Evolutionary conservation across 2,888 invertebrate genomes (phyloP).

Genomic region (Habrosyne pyritoides): DNA sequence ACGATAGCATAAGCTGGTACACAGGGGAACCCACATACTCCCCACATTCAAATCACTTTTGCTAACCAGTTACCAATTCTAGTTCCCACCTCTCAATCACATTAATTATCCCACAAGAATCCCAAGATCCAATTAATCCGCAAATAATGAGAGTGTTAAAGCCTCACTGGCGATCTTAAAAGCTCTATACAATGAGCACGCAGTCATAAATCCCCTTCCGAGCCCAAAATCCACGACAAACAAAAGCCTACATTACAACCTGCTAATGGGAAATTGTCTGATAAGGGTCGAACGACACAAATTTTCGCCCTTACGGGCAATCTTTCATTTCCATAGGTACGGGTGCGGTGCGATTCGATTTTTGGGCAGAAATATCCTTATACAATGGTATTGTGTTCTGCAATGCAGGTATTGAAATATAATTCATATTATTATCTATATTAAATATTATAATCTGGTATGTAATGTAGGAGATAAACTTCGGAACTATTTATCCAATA

Average conservation of each 20-base stretch:
- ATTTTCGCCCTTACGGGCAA: not conserved
- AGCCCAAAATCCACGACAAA: constrained; percentile 15
- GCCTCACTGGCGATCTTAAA: constrained; percentile 6
- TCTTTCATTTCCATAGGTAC: not conserved
- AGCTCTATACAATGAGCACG: constrained; percentile 19
- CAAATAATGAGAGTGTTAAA: constrained; percentile 10
- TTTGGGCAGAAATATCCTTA: no score
- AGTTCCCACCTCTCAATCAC: not conserved
- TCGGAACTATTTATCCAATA: no score
- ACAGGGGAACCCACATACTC: no score
- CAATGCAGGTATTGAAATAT: no score
- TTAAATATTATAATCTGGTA: no score
- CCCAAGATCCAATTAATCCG: constrained; percentile 11
- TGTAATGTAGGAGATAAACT: no score
- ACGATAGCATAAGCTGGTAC: no score
- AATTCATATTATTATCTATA: no score
- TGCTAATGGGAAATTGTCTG: constrained; percentile 22
- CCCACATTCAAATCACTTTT: no score
- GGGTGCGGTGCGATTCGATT: no score
- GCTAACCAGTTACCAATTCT: not conserved
- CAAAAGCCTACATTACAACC: constrained; percentile 16
- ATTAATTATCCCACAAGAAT: constrained; percentile 3
- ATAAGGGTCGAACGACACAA: constrained; percentile 8
- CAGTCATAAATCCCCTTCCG: constrained; percentile 16
- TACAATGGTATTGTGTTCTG: no score